Evolutionary conservation across 2,888 invertebrate species (phyloP), one percentile per base, ranked within the genome.

Genomic region (Thysanoteuthis rhombus): DNA sequence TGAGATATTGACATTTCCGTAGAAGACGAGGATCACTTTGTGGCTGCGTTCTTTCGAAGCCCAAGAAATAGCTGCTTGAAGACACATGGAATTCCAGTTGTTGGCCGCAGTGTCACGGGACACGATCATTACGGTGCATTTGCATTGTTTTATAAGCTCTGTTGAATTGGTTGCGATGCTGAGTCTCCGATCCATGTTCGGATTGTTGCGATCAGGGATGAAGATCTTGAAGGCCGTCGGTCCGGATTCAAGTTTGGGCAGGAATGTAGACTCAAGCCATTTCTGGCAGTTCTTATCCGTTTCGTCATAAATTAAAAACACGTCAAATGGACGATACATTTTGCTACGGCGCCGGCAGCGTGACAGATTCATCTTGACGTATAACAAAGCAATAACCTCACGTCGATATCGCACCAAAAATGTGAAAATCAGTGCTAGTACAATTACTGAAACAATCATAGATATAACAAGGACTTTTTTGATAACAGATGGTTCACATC

Each of bases 1-100:
- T 32, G 52, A 93, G 58, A 93, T 93, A 19, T 93, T 47, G n/a
- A 93, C 93, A 36, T 93, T 52, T 47, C 93, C 93, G 39, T 38
- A 93, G 36, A 93, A 93, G 19, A 93, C 58, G 22, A 58, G 36
- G 16, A 93, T 39, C n/a, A 93, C 93, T 36, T 47, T n/a, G 22
- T 93, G 93, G 32, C 39, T 45, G 16, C 28, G 45, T 25, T 92
- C 91, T 42, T 40, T 42, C 5, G 40, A 38, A 16, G 91, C 39
- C 40, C 42, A 42, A n/a, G 93, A 39, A 36, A 93, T 39, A 47
- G 93, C 93, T n/a, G 39, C 47, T 47, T 52, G 45, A 32, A 93
- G 58, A 39, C 47, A 45, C 58, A 39, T 47, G 45, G 47, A 47
- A 52, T 58, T 42, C 36, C 47, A 58, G 16, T 6, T 19, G 25